phyloP scores from a whole-genome alignment of 2,888 invertebrate genomes.

The Nomada fabriciana region DNA sequence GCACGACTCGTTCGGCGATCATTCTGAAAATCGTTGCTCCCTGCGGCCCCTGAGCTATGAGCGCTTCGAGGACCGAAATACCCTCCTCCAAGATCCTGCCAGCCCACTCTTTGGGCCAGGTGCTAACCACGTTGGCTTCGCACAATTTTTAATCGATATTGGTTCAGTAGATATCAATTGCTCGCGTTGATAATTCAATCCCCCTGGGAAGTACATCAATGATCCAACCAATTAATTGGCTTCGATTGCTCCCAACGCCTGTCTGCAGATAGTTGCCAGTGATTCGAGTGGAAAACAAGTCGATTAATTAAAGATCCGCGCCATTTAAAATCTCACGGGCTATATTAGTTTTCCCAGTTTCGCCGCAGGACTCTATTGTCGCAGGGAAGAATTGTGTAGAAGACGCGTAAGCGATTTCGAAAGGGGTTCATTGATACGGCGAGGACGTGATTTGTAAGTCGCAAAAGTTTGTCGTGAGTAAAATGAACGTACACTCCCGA shows the following conservation, averaged over 20 bases:
- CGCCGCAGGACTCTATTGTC: not conserved
- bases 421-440: conserved; percentile 3
- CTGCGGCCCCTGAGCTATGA: conserved; percentile 24
- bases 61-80: not conserved
- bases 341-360: not conserved
- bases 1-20: conserved; percentile 62
- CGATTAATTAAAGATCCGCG: conserved; percentile 8
- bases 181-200: not conserved
- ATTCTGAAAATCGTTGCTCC: conserved; percentile 56
- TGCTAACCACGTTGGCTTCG: not conserved
- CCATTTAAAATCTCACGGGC: not conserved
- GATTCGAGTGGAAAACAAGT: not conserved
- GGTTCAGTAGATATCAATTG: not conserved
- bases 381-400: not conserved
- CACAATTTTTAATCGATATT: not conserved
- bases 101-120: not conserved
- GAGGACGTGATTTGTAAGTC: conserved; percentile 1
- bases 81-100: not conserved
- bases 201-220: not conserved
- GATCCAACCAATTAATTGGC: not conserved
- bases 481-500: conserved; percentile 44
- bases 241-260: not conserved
- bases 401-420: not conserved
- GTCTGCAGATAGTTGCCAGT: not conserved
- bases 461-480: not conserved